phyloP scores from a whole-genome alignment of 1,140 invertebrate species.

The Platyscapa corneri region DNA sequence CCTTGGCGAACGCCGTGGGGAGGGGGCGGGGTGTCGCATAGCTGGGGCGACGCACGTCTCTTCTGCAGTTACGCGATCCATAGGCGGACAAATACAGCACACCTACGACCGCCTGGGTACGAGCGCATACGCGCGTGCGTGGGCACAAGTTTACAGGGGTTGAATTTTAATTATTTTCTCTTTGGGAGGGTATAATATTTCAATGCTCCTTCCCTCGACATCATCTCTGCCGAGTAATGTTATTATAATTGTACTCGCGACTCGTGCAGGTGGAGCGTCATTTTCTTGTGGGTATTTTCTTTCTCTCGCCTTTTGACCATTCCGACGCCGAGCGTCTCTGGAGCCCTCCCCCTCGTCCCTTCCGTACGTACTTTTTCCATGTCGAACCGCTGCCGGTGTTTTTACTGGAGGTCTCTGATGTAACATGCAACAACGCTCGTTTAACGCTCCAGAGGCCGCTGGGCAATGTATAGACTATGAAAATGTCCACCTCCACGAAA shows the following conservation, averaged over 20 bases:
- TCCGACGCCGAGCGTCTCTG: constrained; percentile 33
- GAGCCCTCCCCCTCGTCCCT: background rate
- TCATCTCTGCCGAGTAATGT: constrained; percentile 64
- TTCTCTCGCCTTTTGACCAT: constrained; percentile 35
- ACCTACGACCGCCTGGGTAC: background rate
- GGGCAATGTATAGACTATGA: constrained; percentile 44
- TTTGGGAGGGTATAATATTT: constrained; percentile 75
- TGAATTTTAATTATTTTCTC: constrained; percentile 76
- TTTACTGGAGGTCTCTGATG: constrained; percentile 23
- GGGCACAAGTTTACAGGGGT: constrained; percentile 33
- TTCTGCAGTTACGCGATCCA: background rate
- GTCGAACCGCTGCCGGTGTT: background rate
- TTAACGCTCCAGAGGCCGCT: constrained; percentile 30
- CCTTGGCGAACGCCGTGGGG: constrained; percentile 52
- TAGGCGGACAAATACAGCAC: background rate
- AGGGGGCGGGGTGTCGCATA: constrained; percentile 11
- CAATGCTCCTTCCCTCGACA: constrained; percentile 70
- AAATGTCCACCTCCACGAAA: constrained; percentile 26
- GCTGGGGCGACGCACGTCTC: background rate
- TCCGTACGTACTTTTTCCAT: background rate
- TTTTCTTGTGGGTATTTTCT: background rate
- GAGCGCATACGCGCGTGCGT: too few relatives aligned
- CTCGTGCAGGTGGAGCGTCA: constrained; percentile 13
- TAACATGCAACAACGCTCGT: constrained; percentile 36
- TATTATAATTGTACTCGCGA: constrained; percentile 73